These are phyloP conservation scores for Charadrius vociferus DNA, from an alignment of 2,113 vertebrate genomes.

Conservation along the genomic window DNA sequence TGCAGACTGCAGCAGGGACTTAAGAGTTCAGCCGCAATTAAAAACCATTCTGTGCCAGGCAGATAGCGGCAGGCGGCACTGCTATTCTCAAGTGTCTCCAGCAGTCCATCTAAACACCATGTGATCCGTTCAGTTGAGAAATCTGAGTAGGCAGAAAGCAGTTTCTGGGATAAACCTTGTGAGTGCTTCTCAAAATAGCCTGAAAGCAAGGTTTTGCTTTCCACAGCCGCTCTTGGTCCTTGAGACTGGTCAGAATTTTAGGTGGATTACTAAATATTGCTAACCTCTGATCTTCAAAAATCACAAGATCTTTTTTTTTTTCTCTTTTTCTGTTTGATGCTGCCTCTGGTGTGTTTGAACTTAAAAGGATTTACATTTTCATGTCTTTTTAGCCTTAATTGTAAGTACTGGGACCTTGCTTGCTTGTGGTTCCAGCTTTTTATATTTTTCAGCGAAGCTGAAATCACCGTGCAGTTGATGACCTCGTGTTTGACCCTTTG, in stretches of 20 bases:
- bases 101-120: conserved; percentile 24
- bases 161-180: conserved; percentile 61
- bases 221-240: background rate
- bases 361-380: conserved; percentile 1
- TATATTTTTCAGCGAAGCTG: background rate
- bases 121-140: conserved; percentile 34
- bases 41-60: conserved; percentile 42
- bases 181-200: conserved; percentile 57
- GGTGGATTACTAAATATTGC: background rate
- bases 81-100: conserved; percentile 48
- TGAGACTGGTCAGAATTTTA: background rate
- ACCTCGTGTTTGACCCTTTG: conserved; percentile 28
- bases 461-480: background rate
- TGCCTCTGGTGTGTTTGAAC: background rate
- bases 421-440: background rate
- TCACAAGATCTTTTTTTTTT: background rate
- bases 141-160: conserved; percentile 65
- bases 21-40: conserved; percentile 52
- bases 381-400: background rate
- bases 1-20: conserved; percentile 34
- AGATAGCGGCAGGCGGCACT: conserved; percentile 22
- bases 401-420: background rate
- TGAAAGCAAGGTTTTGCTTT: conserved; percentile 34
- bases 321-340: background rate
- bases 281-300: background rate